Evolutionary conservation across 2,797 vertebrate genomes (phyloP).

Genomic region (Sebastolobus alascanus): DNA sequence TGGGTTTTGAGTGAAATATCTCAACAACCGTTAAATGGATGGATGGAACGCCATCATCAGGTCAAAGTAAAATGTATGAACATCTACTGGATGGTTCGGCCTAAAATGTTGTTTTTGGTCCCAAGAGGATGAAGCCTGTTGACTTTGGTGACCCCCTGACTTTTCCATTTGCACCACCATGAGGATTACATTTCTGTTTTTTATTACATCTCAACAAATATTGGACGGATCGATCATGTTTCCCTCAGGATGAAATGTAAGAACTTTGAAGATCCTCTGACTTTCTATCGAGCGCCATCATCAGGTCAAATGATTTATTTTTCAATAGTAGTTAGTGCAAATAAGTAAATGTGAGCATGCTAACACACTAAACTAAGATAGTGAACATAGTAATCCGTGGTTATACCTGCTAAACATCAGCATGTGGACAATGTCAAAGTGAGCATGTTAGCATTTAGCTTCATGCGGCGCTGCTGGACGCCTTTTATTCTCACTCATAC

Average conservation of each 20-base stretch:
- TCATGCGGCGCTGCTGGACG: neutral
- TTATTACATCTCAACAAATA: neutral
- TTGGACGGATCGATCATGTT: neutral
- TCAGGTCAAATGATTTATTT: neutral
- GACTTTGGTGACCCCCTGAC: neutral
- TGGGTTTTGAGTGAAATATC: neutral
- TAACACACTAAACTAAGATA: too few relatives aligned
- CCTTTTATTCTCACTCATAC: neutral
- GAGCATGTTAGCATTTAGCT: neutral
- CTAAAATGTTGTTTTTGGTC: neutral
- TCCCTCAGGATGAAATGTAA: neutral
- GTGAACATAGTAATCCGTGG: neutral
- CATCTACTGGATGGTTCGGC: neutral
- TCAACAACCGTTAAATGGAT: neutral
- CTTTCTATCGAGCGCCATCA: neutral
- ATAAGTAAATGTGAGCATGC: neutral
- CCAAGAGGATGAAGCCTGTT: neutral
- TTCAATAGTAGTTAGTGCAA: neutral
- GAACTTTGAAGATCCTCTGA: neutral
- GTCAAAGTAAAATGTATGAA: neutral
- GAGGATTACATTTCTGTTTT: neutral
- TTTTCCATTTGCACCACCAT: neutral
- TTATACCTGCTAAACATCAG: neutral
- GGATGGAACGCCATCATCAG: too few relatives aligned
- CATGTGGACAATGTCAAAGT: neutral